These are phyloP conservation scores for Silurus meridionalis DNA, from an alignment of 2,113 vertebrate species.

Conservation along the genomic window DNA sequence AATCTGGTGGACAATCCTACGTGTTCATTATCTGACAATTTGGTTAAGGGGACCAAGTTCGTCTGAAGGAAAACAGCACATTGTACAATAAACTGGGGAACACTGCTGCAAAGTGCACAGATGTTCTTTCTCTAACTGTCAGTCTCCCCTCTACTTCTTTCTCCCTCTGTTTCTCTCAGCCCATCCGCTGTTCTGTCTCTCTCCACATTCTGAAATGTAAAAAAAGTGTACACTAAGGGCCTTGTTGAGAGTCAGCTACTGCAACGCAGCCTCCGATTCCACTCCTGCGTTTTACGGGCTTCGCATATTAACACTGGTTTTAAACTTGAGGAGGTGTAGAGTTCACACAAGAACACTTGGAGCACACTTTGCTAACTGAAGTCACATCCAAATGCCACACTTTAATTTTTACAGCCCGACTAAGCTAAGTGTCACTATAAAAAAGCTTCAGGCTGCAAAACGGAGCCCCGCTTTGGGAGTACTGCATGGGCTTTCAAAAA, in stretches of 20 bases:
- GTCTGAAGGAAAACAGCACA: constrained; percentile 26
- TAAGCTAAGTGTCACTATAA: constrained; percentile 20
- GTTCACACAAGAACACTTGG: constrained; percentile 36
- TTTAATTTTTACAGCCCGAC: constrained; percentile 21
- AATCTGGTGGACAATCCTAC: background rate
- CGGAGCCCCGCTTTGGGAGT: constrained; percentile 12
- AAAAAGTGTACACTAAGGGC: background rate
- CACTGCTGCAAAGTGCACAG: background rate
- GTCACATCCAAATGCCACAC: constrained; percentile 31
- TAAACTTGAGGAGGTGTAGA: constrained; percentile 68
- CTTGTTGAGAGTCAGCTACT: constrained; percentile 34
- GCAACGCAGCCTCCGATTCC: constrained; percentile 60
- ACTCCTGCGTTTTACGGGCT: constrained; percentile 69
- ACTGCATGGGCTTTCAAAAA: constrained; percentile 1
- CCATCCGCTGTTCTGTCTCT: background rate
- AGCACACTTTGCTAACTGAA: constrained; percentile 10
- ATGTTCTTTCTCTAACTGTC: constrained; percentile 2
- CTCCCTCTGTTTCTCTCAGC: background rate
- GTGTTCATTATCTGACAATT: constrained; percentile 32
- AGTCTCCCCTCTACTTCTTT: background rate
- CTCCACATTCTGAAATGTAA: background rate
- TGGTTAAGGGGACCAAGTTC: constrained; percentile 3
- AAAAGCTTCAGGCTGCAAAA: constrained; percentile 27
- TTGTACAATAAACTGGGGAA: constrained; percentile 16
- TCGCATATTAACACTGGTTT: constrained; percentile 70